phyloP scores from a whole-genome alignment of 1,140 invertebrate species.

The Pseudomyrmex dendroicus region DNA sequence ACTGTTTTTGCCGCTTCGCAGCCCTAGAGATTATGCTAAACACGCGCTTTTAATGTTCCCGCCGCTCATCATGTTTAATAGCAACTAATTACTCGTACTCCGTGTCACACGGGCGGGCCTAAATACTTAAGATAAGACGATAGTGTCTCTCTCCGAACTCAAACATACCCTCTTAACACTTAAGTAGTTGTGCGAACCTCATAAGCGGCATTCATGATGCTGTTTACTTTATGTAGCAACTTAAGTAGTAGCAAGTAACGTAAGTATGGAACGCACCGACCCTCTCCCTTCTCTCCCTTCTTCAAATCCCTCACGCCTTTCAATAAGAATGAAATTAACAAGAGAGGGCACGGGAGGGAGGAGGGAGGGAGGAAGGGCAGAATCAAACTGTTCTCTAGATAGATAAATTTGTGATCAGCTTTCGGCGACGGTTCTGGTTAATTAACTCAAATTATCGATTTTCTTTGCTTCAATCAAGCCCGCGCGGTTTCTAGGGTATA shows the following conservation, averaged over 20 bases:
- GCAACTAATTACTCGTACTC: conserved; percentile 36
- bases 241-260: conserved; percentile 22
- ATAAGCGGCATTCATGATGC: conserved; percentile 50
- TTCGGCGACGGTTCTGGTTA: background rate
- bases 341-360: background rate
- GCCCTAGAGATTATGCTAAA: conserved; percentile 3
- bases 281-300: background rate
- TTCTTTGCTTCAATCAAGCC: background rate
- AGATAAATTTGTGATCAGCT: conserved; percentile 37
- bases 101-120: background rate
- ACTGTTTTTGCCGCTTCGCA: background rate
- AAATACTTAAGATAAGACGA: conserved; percentile 20
- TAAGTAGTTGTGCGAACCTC: conserved; percentile 46
- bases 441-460: conserved; percentile 24
- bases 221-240: conserved; percentile 33
- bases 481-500: background rate
- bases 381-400: background rate
- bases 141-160: conserved; percentile 43
- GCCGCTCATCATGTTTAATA: conserved; percentile 19
- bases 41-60: conserved; percentile 1
- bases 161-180: conserved; percentile 42
- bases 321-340: too few relatives aligned
- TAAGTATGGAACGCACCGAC: conserved; percentile 13
- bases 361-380: background rate
- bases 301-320: too few relatives aligned